phyloP scores from a whole-genome alignment of 1,140 invertebrate species.

The Uloborus diversus region DNA sequence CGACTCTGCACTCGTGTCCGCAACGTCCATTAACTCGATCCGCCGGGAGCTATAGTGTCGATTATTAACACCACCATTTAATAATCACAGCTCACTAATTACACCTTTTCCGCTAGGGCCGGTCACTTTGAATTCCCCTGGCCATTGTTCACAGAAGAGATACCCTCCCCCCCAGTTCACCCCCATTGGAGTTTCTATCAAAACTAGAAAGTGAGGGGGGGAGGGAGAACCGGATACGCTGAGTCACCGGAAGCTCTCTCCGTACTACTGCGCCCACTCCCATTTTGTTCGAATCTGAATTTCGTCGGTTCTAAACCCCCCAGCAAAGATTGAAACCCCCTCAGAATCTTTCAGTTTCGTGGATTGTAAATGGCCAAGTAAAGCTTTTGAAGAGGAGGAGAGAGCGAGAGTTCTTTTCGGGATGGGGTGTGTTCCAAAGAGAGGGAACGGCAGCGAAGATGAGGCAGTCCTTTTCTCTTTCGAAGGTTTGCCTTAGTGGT shows the following conservation, averaged over 20 bases:
- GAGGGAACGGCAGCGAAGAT: neutral
- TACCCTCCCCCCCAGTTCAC: neutral
- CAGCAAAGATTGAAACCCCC: neutral
- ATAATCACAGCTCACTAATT: conserved; percentile 17
- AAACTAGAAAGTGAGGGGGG: neutral
- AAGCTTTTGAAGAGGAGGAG: neutral
- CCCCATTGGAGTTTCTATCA: neutral
- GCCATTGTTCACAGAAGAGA: neutral
- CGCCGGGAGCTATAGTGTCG: neutral
- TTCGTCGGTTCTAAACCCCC: neutral
- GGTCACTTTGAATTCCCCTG: conserved; percentile 6
- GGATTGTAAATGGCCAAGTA: neutral
- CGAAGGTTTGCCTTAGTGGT: neutral
- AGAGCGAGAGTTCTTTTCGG: neutral
- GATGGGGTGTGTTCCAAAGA: too few species aligned
- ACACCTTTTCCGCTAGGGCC: conserved; percentile 10
- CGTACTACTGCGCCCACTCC: neutral
- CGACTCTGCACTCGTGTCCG: neutral
- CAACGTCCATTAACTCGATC: neutral
- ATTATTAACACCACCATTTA: conserved; percentile 5
- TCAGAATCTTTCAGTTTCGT: neutral
- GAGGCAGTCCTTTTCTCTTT: neutral
- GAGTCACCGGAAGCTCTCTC: conserved; percentile 13
- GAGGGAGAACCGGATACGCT: neutral
- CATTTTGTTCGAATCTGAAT: neutral